Base-by-base conservation (phyloP, 2,797 vertebrate genomes). In the Alca torda region DNA sequence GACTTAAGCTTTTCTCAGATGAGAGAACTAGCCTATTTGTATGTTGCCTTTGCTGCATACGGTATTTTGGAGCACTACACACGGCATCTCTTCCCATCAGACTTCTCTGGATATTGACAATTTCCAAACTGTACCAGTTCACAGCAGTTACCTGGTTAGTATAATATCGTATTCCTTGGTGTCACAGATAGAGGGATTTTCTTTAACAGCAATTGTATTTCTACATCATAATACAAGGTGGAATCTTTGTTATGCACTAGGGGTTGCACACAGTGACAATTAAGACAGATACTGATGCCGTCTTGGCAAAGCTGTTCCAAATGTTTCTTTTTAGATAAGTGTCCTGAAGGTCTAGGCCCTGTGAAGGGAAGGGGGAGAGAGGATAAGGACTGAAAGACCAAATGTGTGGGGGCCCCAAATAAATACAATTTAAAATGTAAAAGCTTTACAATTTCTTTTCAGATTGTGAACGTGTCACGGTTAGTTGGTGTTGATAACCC, bases 381-480 rank as follows among this genome's bases (percentile, higher is more conserved):
- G 41, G 24, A 4, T n/a, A 48, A 50, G 35, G 37, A 15, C 12
- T 67, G 7, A 39, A 83, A 63, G n/a, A 56, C 30, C 21, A 74
- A 70, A 68, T 26, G 5, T 63, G 11, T 24, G 31, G 28, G 13
- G 76, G 7, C 14, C 6, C 11, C 28, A 10, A 21, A 45, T 48
- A 60, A 78, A 54, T 45, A 59, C 13, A 17, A 54, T 48, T 72
- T 74, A 73, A 80, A 59, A 53, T 35, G 28, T 76, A 69, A 90
- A 65, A 59, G 63, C 60, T 51, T 85, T 82, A 33, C 65, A 39
- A 37, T 95, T 87, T 57, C 68, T 85, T 97, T 81, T 56, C 96
- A 99, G 99, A 99, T 99, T 84, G 99, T 99, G 39, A 98, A 99
- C 1, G 98, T 99, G 74, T 98, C 98, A 1, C 98, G 98, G 77